Base-by-base conservation (phyloP, 1,140 invertebrate species). In the Caenorhabditis latens region DNA sequence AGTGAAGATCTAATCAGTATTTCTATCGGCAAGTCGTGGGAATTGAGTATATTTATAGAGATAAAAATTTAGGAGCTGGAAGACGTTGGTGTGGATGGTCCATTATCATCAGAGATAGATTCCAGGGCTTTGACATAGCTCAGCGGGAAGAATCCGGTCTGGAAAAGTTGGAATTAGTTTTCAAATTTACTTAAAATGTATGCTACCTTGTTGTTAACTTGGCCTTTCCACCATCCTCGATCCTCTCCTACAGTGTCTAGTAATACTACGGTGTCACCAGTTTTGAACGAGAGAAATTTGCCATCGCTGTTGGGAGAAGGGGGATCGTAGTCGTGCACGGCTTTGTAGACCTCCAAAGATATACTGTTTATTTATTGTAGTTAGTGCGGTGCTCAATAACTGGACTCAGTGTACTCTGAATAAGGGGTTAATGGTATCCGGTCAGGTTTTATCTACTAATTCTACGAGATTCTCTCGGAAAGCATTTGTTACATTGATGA, bases 201-300 rank as follows among this genome's bases (percentile, higher is more conserved):
- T 24, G 14, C 11, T 65, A 89, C 88, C 84, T 85, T 86, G 50
- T 87, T 87, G 21, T 83, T 61, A 16, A 90, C 58, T 55, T 65
- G 53, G 11, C 88, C 89, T 57, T 90, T 90, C 89, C 89, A 90
- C 89, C 89, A 90, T n/a, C 89, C 89, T n/a, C 86, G 75, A 7
- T 90, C 86, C 42, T 89, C 88, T 13, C 89, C 89, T n/a, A 87
- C 84, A 4, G 88, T 90, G 58, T 90, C 89, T 7, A 90, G 42
- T 42, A 90, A 21, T 7, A 84, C 67, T 2, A 90, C 48, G 16
- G 83, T 67, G 42, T 90, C 89, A 4, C 89, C 89, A 19, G 46
- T 87, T 40, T 75, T 63, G 19, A 90, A 50, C 8, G 79, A 46
- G 0, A 90, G 61, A 21, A 90, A 88, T 71, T 90, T 90, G 3